phyloP scores from a whole-genome alignment of 2,888 invertebrate genomes.

The Leucania comma region DNA sequence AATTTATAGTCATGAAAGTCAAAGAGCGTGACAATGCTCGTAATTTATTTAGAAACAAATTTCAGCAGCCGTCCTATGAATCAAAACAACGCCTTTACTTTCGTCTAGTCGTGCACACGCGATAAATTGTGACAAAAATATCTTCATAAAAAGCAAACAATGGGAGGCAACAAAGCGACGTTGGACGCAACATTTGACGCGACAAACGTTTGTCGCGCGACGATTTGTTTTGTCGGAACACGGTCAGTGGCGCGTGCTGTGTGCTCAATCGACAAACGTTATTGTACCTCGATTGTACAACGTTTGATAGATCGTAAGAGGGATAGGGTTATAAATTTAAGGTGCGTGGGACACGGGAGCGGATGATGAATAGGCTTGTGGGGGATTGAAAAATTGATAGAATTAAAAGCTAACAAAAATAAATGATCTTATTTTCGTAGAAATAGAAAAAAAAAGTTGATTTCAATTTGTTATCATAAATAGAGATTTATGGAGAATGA shows the following conservation, averaged over 20 bases:
- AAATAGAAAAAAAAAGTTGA: neutral
- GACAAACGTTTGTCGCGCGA: conserved; percentile 57
- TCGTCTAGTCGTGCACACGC: conserved; percentile 37
- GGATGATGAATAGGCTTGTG: conserved; percentile 20
- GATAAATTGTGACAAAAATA: conserved; percentile 63
- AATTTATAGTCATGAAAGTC: neutral
- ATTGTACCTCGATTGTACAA: conserved; percentile 43
- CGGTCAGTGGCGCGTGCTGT: conserved; percentile 58
- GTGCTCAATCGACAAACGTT: conserved; percentile 54
- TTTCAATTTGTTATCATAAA: neutral
- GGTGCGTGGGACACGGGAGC: conserved; percentile 7
- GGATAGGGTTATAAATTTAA: conserved; percentile 25
- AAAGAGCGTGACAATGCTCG: neutral
- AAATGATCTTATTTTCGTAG: neutral
- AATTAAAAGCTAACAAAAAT: conserved; percentile 24
- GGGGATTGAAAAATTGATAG: neutral
- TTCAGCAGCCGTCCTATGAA: conserved; percentile 25
- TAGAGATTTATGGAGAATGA: too few species aligned
- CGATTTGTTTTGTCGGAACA: conserved; percentile 58
- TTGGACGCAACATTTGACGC: conserved; percentile 63
- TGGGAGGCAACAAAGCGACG: conserved; percentile 57
- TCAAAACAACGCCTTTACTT: conserved; percentile 46
- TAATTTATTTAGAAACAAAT: conserved; percentile 16
- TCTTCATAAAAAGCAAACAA: conserved; percentile 62
- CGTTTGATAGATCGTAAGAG: conserved; percentile 50